Evolutionary conservation across 2,888 invertebrate species (phyloP), one percentile per base, ranked within the genome.

Genomic region (Sthenelais limicola): DNA sequence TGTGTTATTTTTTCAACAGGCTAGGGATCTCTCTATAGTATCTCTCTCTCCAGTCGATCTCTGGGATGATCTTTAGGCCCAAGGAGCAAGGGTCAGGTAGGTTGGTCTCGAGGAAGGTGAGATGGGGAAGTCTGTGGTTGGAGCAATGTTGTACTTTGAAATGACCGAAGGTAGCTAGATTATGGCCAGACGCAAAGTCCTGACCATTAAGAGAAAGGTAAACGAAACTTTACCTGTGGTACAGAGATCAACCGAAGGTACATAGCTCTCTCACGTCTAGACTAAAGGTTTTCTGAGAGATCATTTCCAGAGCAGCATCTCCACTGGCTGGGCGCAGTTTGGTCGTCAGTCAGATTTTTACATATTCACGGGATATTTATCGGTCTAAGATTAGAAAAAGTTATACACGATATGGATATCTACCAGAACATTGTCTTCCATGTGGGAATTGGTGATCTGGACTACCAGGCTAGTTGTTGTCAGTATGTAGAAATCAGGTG

Each of bases 21-120:
- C n/a, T n/a, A n/a, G n/a, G n/a, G n/a, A n/a, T n/a, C n/a, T n/a
- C n/a, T n/a, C n/a, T n/a, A n/a, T n/a, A n/a, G n/a, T n/a, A n/a
- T n/a, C n/a, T n/a, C n/a, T n/a, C n/a, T 43, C 12, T 43, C 15
- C 12, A 43, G 43, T 43, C 3, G 52, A 30, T 52, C 24, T n/a
- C 9, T 43, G 43, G 9, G 15, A 52, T 26, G 52, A 26, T 21
- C 52, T 21, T 30, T 28, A 3, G 30, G 56, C 21, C 32, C 56
- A 12, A 33, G 30, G 56, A 56, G 30, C 56, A 56, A 56, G 56
- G 56, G 56, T 56, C 56, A 56, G 56, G 56, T 56, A 56, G 56
- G 30, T 24, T 18, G 56, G 28, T 56, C 33, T 56, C 33, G 33
- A 56, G 21, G 21, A 15, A 52, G 52, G 52, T 52, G 52, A 52